A percentile compares a stretch with the other conserved stretches of the same genome.
Conservation (phyloP, 2,113 vertebrate genomes). For the Mustela nigripes region DNA sequence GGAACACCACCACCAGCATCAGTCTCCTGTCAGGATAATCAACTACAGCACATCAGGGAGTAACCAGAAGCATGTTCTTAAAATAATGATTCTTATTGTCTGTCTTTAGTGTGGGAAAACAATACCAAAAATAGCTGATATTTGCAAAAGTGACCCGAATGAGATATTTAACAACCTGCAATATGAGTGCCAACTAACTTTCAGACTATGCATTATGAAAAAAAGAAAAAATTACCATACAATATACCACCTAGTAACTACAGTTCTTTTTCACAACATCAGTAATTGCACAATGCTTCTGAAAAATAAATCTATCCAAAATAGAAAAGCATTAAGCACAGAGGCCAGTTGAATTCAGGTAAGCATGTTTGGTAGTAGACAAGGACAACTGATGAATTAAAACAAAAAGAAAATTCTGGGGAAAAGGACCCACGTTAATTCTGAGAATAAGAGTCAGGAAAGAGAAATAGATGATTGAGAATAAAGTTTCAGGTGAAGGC, state of each 20-base stretch:
- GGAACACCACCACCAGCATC: background rate
- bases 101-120: background rate
- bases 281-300: background rate
- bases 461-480: background rate
- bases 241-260: background rate
- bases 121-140: background rate
- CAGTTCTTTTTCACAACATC: background rate
- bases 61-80: conserved; percentile 2
- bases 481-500: background rate
- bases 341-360: background rate
- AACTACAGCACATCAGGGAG: background rate
- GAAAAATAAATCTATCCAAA: background rate
- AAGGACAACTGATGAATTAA: background rate
- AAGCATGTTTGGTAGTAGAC: background rate
- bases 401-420: background rate
- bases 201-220: background rate
- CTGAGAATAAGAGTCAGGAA: background rate
- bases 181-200: background rate
- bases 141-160: background rate
- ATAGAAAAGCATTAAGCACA: background rate
- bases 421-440: background rate
- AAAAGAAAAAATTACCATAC: background rate
- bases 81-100: background rate
- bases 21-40: background rate
- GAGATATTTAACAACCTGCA: background rate